Evolutionary conservation across 2,888 invertebrate species (phyloP), one percentile per base, ranked within the genome.

Genomic region (Machimus atricapillus): DNA sequence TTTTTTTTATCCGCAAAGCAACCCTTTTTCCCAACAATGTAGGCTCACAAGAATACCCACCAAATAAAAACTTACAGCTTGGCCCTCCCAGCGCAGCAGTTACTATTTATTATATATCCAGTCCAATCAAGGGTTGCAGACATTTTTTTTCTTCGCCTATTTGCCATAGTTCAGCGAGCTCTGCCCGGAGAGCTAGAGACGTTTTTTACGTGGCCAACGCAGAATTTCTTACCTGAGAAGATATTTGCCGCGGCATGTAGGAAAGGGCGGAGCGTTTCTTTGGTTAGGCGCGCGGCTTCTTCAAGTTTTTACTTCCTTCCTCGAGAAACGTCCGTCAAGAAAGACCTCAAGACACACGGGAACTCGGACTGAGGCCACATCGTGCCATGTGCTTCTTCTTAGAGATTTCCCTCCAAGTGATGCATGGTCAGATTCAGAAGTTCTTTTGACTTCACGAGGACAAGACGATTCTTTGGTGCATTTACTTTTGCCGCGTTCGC

Each of bases 391-490:
- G 73, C 73, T 74, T 85, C 74, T 27, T 85, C 58, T 46, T 46
- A 46, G 73, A 85, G 85, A 73, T 85, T 85, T 85, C 74, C 74
- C 85, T 85, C 85, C 85, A 85, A 52, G 43, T 43, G 85, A 85
- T 85, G 85, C 85, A 73, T 74, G 74, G 91, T 90, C 92, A 92
- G 92, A 92, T 90, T 90, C 92, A 92, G 92, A 92, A 92, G 91
- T 91, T 91, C 90, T 91, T 91, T 91, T 92, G 91, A 90, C 91
- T 91, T 92, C 92, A 91, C 90, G 90, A 90, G 91, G 91, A 91
- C 90, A 91, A 91, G 92, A 90, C 91, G 66, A 66, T 66, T 66
- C 66, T 66, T 66, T 19, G 27, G 66, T 66, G 66, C 66, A 66
- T 66, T 66, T 66, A 66, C 58, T 52, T 46, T 77, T 74, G 31